Conservation (phyloP, 1,140 invertebrate species). For the Kradibia gibbosae region DNA sequence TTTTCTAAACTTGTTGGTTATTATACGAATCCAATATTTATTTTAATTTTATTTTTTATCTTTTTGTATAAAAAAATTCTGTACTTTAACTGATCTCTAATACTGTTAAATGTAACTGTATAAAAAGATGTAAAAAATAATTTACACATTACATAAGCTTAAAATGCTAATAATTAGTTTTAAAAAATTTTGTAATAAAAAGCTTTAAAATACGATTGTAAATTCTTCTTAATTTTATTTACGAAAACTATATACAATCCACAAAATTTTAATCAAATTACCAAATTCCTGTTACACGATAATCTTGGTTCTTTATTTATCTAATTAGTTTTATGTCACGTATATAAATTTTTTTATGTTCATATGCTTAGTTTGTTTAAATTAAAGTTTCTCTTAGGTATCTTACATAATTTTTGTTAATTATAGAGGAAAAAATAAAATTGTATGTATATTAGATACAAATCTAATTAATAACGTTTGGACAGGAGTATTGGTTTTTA, state of each 20-base stretch:
- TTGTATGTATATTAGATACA: background rate
- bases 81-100: slow-evolving; percentile 20
- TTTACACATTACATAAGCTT: slow-evolving; percentile 7
- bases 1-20: too few species aligned
- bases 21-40: too few species aligned
- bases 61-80: slow-evolving; percentile 11
- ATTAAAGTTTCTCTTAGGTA: slow-evolving; percentile 40
- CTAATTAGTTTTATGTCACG: slow-evolving; percentile 33
- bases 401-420: background rate
- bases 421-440: slow-evolving; percentile 8
- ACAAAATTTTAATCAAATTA: slow-evolving; percentile 27
- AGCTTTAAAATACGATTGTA: slow-evolving; percentile 23
- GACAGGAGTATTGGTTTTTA: background rate
- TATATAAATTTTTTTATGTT: slow-evolving; percentile 16
- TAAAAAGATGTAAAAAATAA: slow-evolving; percentile 21
- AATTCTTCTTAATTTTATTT: slow-evolving; percentile 19
- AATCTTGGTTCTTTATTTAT: slow-evolving; percentile 43
- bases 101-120: slow-evolving; percentile 18
- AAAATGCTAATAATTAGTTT: background rate
- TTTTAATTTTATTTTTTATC: slow-evolving; percentile 1
- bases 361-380: slow-evolving; percentile 35
- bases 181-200: slow-evolving; percentile 31
- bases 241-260: slow-evolving; percentile 32
- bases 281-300: slow-evolving; percentile 19
- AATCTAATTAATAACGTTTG: slow-evolving; percentile 6